phyloP scores from a whole-genome alignment of 2,888 invertebrate genomes.

The Yponomeuta sedellus region DNA sequence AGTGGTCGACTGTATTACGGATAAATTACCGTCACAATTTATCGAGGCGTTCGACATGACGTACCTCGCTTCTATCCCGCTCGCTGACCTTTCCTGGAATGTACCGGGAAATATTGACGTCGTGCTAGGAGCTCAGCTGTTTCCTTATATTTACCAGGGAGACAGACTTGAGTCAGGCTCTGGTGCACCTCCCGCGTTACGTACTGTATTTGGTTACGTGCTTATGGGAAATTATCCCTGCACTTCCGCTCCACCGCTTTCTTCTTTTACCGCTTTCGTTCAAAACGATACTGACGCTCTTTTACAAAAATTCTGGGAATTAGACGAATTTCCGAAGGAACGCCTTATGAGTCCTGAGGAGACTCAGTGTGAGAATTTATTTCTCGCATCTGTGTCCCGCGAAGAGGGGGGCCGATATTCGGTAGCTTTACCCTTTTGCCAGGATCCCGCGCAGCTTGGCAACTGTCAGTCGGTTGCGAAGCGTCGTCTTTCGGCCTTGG shows the following conservation, averaged over 20 bases:
- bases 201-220: slow-evolving; percentile 4
- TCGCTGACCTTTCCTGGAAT: slow-evolving; percentile 19
- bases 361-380: background rate
- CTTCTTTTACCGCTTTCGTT: no score
- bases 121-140: slow-evolving; percentile 18
- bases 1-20: slow-evolving; percentile 20
- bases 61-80: slow-evolving; percentile 11
- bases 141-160: slow-evolving; percentile 18
- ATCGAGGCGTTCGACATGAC: slow-evolving; percentile 8
- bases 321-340: background rate
- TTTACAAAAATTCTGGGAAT: background rate
- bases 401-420: background rate
- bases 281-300: background rate
- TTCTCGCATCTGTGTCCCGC: background rate
- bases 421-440: slow-evolving; percentile 8
- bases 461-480: background rate
- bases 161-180: background rate
- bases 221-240: background rate
- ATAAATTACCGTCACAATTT: slow-evolving; percentile 16
- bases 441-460: background rate
- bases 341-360: background rate
- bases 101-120: slow-evolving; percentile 19
- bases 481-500: background rate
- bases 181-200: slow-evolving; percentile 16
- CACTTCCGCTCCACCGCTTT: no score